Evolutionary conservation across 1,140 invertebrate species (phyloP).

Genomic region (Venustaconcha ellipsiformis): DNA sequence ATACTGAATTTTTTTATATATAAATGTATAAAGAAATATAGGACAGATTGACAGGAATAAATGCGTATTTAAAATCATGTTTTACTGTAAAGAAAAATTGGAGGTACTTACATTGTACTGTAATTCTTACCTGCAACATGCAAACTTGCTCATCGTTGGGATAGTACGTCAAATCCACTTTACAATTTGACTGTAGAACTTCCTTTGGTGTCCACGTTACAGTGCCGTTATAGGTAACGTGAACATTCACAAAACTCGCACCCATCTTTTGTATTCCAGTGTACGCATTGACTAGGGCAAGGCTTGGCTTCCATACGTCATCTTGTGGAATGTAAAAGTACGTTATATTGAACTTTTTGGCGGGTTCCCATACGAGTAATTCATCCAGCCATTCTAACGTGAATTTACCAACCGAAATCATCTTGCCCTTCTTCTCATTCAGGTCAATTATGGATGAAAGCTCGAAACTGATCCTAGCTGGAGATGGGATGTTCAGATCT

Average conservation of each 20-base stretch:
- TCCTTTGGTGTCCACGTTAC: constrained; percentile 26
- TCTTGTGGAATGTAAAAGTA: constrained; percentile 15
- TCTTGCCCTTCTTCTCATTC: constrained; percentile 9
- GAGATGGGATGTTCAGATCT: constrained; percentile 1
- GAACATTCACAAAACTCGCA: constrained; percentile 14
- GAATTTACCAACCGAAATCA: constrained; percentile 18
- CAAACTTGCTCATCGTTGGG: constrained; percentile 23
- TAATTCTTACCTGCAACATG: constrained; percentile 9
- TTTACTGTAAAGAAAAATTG: too few species aligned
- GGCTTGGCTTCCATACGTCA: constrained; percentile 25
- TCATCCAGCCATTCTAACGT: constrained; percentile 13
- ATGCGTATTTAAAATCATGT: too few species aligned
- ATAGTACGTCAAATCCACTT: constrained; percentile 23
- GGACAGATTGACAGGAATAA: too few species aligned
- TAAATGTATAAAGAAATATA: too few species aligned
- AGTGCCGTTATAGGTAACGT: constrained; percentile 17
- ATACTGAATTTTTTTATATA: too few species aligned
- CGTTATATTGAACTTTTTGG: constrained; percentile 5
- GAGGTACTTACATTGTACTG: too few species aligned
- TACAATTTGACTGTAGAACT: constrained; percentile 17
- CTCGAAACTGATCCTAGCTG: constrained; percentile 15
- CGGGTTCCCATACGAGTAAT: constrained; percentile 15
- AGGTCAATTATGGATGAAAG: constrained; percentile 19
- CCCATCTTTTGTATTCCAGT: constrained; percentile 11
- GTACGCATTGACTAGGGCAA: constrained; percentile 24